These are phyloP conservation scores for Lagopus muta DNA, from an alignment of 2,113 vertebrate genomes.

Conservation along the genomic window DNA sequence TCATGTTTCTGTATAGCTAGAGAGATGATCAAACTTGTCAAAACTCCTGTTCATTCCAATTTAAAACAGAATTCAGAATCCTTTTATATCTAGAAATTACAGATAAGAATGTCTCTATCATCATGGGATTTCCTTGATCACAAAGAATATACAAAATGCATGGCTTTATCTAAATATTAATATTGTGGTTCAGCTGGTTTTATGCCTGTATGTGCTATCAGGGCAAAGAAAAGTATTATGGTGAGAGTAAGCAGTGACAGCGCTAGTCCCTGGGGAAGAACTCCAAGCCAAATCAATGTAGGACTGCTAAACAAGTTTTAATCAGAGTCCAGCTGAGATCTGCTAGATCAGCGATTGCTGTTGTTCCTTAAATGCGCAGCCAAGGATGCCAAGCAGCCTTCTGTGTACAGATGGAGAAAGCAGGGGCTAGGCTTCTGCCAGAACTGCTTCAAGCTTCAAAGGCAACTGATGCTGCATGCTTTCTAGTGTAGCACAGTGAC, in stretches of 20 bases:
- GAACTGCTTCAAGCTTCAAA: not conserved
- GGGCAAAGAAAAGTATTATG: not conserved
- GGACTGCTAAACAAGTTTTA: not conserved
- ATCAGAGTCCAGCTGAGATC: not conserved
- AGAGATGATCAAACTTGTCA: not conserved
- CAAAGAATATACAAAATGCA: not conserved
- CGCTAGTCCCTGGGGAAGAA: not conserved
- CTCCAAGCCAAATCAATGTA: not conserved
- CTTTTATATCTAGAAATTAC: not conserved
- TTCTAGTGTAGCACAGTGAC: not conserved
- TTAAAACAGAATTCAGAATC: not conserved
- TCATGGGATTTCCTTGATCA: not conserved
- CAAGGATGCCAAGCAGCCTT: not conserved
- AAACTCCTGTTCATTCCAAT: not conserved
- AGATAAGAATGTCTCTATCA: not conserved
- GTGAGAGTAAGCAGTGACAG: not conserved
- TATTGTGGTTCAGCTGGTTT: not conserved
- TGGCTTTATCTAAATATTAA: not conserved
- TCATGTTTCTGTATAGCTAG: not conserved
- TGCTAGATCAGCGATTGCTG: not conserved
- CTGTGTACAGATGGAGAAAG: not conserved
- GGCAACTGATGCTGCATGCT: not conserved
- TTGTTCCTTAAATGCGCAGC: not conserved
- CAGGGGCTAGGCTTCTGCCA: not conserved
- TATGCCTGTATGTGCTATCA: not conserved